These are phyloP conservation scores for Ennomos quercinarius DNA, from an alignment of 2,888 invertebrate genomes.

Conservation along the genomic window DNA sequence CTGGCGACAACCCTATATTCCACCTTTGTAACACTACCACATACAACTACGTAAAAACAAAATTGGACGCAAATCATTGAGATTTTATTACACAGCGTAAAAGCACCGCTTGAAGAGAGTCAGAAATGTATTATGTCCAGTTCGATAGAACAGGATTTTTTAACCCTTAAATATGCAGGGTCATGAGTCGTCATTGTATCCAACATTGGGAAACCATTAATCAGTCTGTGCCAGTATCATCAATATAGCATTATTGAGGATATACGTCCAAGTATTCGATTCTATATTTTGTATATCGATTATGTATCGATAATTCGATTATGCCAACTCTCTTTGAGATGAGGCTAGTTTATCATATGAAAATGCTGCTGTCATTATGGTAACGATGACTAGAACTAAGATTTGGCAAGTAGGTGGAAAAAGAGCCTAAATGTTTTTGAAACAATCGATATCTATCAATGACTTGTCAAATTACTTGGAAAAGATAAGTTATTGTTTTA, in stretches of 20 bases:
- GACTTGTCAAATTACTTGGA: no score
- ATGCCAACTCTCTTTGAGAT: constrained; percentile 68
- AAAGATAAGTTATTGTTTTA: no score
- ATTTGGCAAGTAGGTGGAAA: constrained; percentile 5
- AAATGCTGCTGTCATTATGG: constrained; percentile 68
- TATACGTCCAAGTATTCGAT: constrained; percentile 81
- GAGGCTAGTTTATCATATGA: constrained; percentile 72
- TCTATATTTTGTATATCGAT: constrained; percentile 76
- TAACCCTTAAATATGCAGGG: constrained; percentile 59
- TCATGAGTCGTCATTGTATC: constrained; percentile 72
- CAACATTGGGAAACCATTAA: constrained; percentile 78
- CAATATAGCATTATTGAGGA: constrained; percentile 81
- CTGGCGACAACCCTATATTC: constrained; percentile 81
- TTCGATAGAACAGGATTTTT: constrained; percentile 28
- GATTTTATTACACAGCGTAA: constrained; percentile 3
- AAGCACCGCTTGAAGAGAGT: constrained; percentile 5
- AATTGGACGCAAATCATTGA: constrained; percentile 44
- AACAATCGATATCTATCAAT: no score
- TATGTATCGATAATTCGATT: constrained; percentile 81
- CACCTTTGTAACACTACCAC: constrained; percentile 45
- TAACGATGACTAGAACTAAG: constrained; percentile 37
- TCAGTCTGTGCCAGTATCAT: constrained; percentile 83
- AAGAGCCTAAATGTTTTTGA: neutral
- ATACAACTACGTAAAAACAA: constrained; percentile 13
- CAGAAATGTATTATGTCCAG: constrained; percentile 48